Conservation (phyloP, 2,888 invertebrate species). For the Apotomis turbidana region DNA sequence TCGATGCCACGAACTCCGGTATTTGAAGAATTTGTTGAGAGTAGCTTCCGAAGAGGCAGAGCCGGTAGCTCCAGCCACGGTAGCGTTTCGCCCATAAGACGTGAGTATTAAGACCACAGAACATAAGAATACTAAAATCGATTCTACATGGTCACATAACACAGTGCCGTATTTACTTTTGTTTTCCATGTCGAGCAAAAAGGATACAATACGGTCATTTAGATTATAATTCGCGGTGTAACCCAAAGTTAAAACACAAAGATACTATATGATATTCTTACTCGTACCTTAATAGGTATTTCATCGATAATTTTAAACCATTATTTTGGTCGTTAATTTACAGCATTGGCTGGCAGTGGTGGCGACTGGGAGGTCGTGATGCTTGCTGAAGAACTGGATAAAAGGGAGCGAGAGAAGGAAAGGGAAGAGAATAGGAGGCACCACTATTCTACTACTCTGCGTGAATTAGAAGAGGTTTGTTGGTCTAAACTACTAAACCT, state of each 20-base stretch:
- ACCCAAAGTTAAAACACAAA: too few species aligned
- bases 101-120: slow-evolving; percentile 49
- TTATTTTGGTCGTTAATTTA: neutral
- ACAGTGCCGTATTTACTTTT: too few species aligned
- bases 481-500: neutral
- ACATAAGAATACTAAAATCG: neutral
- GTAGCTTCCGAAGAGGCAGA: slow-evolving; percentile 56
- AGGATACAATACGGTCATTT: too few species aligned
- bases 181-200: too few species aligned
- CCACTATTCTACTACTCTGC: slow-evolving; percentile 69
- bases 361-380: slow-evolving; percentile 92
- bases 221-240: too few species aligned
- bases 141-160: too few species aligned
- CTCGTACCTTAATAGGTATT: neutral
- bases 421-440: slow-evolving; percentile 67
- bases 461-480: slow-evolving; percentile 76
- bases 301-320: too few species aligned
- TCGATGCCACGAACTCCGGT: slow-evolving; percentile 77
- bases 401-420: slow-evolving; percentile 77
- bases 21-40: slow-evolving; percentile 77
- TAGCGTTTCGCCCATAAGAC: slow-evolving; percentile 68
- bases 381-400: slow-evolving; percentile 89
- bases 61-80: slow-evolving; percentile 62
- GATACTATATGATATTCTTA: neutral
- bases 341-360: slow-evolving; percentile 66